Conservation (phyloP, 2,888 invertebrate species). For the Drosophila merina region DNA sequence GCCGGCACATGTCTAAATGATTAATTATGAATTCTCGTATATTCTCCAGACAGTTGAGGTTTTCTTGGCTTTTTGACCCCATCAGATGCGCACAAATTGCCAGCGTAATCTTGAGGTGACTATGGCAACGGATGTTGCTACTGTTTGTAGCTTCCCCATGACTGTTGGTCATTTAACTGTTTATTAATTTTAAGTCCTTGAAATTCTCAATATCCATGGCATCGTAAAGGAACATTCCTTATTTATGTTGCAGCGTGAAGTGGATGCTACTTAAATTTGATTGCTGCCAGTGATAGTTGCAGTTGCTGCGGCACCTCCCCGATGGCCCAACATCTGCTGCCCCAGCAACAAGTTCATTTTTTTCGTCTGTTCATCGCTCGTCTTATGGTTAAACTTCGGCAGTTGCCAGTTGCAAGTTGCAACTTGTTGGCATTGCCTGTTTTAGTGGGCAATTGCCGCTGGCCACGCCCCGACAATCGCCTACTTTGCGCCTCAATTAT, state of each 20-base stretch:
- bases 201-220: neutral
- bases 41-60: conserved; percentile 22
- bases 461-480: conserved; percentile 48
- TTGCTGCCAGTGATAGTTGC: conserved; percentile 24
- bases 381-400: too few relatives aligned
- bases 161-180: neutral
- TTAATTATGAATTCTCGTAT: conserved; percentile 36
- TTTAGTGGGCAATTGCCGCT: conserved; percentile 39
- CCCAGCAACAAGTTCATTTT: conserved; percentile 33
- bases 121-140: conserved; percentile 7
- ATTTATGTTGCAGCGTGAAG: neutral
- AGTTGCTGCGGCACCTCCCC: neutral
- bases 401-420: conserved; percentile 14
- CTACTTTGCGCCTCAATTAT: conserved; percentile 71
- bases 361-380: neutral
- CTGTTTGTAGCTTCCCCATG: neutral
- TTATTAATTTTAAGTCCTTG: neutral
- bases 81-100: conserved; percentile 10
- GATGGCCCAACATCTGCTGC: conserved; percentile 16
- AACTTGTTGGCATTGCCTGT: conserved; percentile 71
- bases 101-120: conserved; percentile 16
- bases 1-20: conserved; percentile 43
- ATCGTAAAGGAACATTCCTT: neutral
- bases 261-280: conserved; percentile 19
- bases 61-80: conserved; percentile 23